phyloP scores from a whole-genome alignment of 1,140 invertebrate genomes.

The Centruroides sculpturatus region DNA sequence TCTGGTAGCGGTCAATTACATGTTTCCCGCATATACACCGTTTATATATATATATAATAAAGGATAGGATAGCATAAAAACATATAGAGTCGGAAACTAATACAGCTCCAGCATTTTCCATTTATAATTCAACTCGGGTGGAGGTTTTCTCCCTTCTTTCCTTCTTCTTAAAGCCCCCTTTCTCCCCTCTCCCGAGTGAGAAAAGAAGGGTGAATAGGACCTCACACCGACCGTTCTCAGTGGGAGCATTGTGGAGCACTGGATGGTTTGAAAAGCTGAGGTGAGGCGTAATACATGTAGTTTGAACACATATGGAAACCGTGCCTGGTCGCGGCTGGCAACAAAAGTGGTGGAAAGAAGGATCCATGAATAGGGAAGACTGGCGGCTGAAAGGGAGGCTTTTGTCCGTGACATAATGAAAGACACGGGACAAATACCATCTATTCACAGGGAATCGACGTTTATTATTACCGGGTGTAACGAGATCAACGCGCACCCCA shows the following conservation, averaged over 20 bases:
- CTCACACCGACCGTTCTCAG: not conserved
- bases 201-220: not conserved
- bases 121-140: too few species aligned
- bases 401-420: conserved; percentile 28
- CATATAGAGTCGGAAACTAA: too few species aligned
- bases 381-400: conserved; percentile 24
- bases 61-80: too few species aligned
- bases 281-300: conserved; percentile 29
- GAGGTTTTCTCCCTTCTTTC: not conserved
- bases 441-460: conserved; percentile 24
- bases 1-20: too few species aligned
- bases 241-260: not conserved
- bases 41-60: too few species aligned
- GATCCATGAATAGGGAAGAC: conserved; percentile 43
- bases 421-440: conserved; percentile 25
- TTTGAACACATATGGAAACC: conserved; percentile 37
- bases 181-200: not conserved
- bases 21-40: too few species aligned
- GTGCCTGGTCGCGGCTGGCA: conserved; percentile 14
- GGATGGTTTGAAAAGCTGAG: conserved; percentile 46
- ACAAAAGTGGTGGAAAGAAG: conserved; percentile 35
- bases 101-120: too few species aligned
- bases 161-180: not conserved
- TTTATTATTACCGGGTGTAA: conserved; percentile 24
- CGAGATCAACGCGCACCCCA: conserved; percentile 25